Base-by-base conservation (phyloP, 2,113 vertebrate species). In the Mirounga angustirostris region DNA sequence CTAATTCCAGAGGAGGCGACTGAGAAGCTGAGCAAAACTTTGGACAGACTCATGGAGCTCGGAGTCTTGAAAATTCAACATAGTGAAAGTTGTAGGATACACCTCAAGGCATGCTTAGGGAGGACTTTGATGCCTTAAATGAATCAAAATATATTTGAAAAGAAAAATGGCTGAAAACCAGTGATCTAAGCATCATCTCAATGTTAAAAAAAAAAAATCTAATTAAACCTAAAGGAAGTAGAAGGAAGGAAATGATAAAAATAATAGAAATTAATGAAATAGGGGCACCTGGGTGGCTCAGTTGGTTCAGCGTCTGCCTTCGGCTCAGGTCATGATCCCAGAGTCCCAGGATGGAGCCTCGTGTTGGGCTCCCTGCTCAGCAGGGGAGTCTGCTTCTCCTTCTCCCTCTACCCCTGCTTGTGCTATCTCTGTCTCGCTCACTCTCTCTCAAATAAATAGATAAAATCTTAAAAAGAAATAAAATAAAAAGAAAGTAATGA, bases 221-320 rank as follows among this genome's bases (percentile, higher is more conserved):
- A 58, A 18, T 87, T 89, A 95, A 80, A 71, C 3, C n/a, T 86
- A 76, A 88, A 82, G 83, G 30, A 88, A 92, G 58, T n/a, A 88
- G 69, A 92, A 54, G 26, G 43, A 85, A 84, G 12, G 79, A 91
- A 92, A 88, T 78, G 52, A 73, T 86, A 82, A 81, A 74, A 81
- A 28, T 81, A 93, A 58, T 65, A 59, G 81, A 67, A 78, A 81
- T 46, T 61, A 95, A 73, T 76, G 65, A 76, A 69, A 67, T 90
- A 67, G 63, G 67, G 67, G 33, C 3, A 0, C 67, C 3, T 10
- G 33, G 33, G 33, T n/a, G 18, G 33, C 4, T 69, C 67, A n/a
- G 15, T 69, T 0, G 7, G 67, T n/a, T n/a, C 16, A n/a, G 16
- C 3, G 0, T 69, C 67, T 69, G 16, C 16, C 33, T 69, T n/a